These are phyloP conservation scores for Conus betulinus DNA, from an alignment of 1,140 invertebrate genomes.

Conservation along the genomic window DNA sequence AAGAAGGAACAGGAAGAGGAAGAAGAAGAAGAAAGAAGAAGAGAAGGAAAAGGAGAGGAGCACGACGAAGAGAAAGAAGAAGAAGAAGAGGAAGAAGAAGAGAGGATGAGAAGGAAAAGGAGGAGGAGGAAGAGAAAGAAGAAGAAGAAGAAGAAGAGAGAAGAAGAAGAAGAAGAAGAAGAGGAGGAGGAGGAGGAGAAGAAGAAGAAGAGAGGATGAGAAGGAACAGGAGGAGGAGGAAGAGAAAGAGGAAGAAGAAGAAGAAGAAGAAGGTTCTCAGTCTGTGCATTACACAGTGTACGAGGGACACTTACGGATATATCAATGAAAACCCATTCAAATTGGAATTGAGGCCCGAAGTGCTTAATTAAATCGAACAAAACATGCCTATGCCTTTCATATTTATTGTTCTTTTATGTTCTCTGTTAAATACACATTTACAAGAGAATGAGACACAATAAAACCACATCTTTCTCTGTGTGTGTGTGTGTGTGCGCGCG, in stretches of 20 bases:
- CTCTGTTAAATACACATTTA: too few species aligned
- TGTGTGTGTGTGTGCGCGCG: too few species aligned
- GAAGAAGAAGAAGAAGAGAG: not conserved
- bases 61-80: not conserved
- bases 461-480: too few species aligned
- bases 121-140: not conserved
- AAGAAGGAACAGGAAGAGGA: not conserved
- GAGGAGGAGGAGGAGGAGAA: not conserved
- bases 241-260: not conserved
- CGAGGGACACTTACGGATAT: too few species aligned
- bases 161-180: not conserved
- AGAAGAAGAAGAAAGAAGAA: not conserved
- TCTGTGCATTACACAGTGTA: too few species aligned
- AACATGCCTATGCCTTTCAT: too few species aligned
- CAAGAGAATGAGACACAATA: too few species aligned
- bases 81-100: not conserved
- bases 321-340: too few species aligned
- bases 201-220: not conserved
- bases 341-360: too few species aligned
- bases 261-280: not conserved
- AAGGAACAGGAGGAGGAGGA: too few species aligned
- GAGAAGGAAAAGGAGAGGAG: not conserved
- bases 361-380: too few species aligned
- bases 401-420: too few species aligned
- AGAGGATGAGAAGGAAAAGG: not conserved